These are phyloP conservation scores for Ditylenchus dipsaci DNA, from an alignment of 1,140 invertebrate genomes.

Conservation along the genomic window DNA sequence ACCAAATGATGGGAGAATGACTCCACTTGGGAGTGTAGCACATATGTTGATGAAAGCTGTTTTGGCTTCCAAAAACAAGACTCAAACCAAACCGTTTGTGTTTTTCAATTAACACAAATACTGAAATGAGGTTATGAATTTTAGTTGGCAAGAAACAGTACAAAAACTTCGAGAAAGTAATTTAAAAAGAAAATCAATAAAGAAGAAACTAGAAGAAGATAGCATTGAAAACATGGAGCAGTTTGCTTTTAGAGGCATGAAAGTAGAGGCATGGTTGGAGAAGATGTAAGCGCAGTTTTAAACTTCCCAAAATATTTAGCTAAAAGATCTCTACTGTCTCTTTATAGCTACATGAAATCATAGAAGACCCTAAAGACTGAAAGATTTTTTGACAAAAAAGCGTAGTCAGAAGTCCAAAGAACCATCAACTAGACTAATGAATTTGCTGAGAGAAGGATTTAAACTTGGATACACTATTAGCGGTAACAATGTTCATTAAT, in stretches of 20 bases:
- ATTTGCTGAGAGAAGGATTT: constrained; percentile 33
- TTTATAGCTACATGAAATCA: neutral
- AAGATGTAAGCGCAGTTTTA: constrained; percentile 20
- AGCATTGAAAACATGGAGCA: constrained; percentile 39
- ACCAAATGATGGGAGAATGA: constrained; percentile 5
- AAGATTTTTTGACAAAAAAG: constrained; percentile 7
- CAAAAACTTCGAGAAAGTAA: constrained; percentile 4
- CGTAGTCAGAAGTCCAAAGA: constrained; percentile 20
- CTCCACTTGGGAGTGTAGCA: constrained; percentile 18
- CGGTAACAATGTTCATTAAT: neutral
- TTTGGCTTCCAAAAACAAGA: constrained; percentile 21
- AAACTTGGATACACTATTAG: constrained; percentile 34
- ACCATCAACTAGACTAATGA: constrained; percentile 17
- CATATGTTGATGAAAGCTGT: constrained; percentile 14
- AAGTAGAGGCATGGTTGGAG: constrained; percentile 21
- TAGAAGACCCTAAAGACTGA: neutral
- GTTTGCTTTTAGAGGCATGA: constrained; percentile 32
- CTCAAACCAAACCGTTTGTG: neutral
- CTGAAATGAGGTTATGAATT: too few relatives aligned
- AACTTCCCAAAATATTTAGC: too few relatives aligned
- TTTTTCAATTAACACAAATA: too few relatives aligned
- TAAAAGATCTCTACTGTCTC: too few relatives aligned
- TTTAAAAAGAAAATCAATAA: constrained; percentile 25
- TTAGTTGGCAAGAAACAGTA: constrained; percentile 44
- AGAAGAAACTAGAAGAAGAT: constrained; percentile 35